phyloP scores from a whole-genome alignment of 2,888 invertebrate genomes.

The Pachycephus smyrnensis region DNA sequence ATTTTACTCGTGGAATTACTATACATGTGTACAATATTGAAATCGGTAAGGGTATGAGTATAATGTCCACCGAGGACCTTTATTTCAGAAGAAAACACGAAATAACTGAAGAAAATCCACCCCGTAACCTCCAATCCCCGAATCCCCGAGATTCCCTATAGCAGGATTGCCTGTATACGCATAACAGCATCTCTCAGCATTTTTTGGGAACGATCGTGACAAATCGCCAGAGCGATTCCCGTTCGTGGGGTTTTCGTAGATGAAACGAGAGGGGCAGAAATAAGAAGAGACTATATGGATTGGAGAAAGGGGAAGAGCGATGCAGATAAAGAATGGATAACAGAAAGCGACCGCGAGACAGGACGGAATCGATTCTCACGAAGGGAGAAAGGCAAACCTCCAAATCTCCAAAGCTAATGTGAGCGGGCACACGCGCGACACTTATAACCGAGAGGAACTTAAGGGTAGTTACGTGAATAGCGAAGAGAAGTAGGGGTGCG shows the following conservation, averaged over 20 bases:
- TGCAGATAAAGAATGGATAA: neutral
- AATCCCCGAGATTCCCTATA: neutral
- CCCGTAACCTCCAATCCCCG: neutral
- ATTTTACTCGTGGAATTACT: no score
- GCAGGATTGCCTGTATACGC: neutral
- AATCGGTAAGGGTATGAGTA: no score
- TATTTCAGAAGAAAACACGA: neutral
- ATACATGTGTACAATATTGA: no score
- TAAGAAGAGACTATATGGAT: constrained; percentile 22
- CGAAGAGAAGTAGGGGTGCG: constrained; percentile 12
- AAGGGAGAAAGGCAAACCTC: constrained; percentile 5
- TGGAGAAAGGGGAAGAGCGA: neutral
- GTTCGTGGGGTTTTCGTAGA: constrained; percentile 7
- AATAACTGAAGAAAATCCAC: neutral
- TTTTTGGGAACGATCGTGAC: constrained; percentile 33
- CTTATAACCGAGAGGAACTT: neutral
- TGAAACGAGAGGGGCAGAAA: neutral
- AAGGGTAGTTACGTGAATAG: constrained; percentile 9
- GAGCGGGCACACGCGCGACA: neutral
- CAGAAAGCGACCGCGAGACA: neutral
- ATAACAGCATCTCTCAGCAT: neutral
- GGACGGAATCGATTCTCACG: constrained; percentile 20
- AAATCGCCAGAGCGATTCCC: constrained; percentile 43
- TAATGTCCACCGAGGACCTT: no score
- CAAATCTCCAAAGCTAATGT: neutral